Evolutionary conservation across 2,113 vertebrate genomes (phyloP).

Genomic region (Plecturocebus donacophilus): DNA sequence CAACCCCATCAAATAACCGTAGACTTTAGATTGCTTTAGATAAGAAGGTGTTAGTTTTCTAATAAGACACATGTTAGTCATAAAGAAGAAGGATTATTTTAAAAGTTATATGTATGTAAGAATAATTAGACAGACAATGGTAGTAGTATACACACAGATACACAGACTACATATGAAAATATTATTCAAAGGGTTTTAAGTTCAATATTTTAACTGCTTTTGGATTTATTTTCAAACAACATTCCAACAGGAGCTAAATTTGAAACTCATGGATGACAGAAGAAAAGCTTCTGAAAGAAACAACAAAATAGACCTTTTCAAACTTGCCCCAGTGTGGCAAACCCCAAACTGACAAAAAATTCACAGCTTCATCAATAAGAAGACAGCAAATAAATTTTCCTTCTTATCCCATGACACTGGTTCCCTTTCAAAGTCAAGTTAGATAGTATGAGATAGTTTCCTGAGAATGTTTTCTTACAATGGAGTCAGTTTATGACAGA

Average conservation of each 20-base stretch:
- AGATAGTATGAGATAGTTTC: background rate
- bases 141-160: background rate
- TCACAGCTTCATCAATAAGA: constrained; percentile 9
- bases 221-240: background rate
- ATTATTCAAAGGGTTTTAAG: background rate
- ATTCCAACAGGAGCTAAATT: background rate
- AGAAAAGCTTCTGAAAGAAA: background rate
- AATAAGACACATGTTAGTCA: background rate
- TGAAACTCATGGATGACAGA: background rate
- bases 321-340: background rate
- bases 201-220: background rate
- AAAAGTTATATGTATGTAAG: background rate
- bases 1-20: background rate
- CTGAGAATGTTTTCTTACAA: background rate
- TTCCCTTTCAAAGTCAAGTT: constrained; percentile 12
- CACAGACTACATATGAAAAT: background rate
- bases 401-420: background rate
- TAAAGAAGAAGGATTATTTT: background rate
- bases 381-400: background rate
- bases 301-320: background rate
- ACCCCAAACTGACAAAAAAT: background rate
- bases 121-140: background rate
- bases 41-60: background rate
- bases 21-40: background rate
- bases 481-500: background rate